Base-by-base conservation (phyloP, 2,888 invertebrate genomes). In the Cerastis rubricosa region DNA sequence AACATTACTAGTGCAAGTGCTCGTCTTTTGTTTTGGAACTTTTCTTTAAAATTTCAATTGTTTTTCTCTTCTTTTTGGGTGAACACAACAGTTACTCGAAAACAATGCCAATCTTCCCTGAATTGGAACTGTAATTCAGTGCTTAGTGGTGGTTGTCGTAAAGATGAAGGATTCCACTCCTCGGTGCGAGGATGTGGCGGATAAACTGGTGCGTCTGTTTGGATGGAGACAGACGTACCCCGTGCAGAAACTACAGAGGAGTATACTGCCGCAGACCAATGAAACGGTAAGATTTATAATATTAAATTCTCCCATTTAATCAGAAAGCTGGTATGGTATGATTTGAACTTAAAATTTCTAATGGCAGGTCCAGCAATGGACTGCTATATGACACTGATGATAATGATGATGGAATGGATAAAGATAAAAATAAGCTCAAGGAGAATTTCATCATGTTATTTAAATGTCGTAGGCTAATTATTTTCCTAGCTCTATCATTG, bases 171-270 rank as follows among this genome's bases (percentile, higher is more conserved):
- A 97, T 87, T 95, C 97, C 69, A 96, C 97, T 87, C 97, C 98
- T 81, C 97, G 98, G 86, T 98, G 98, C 93, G 97, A 98, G 89
- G 98, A 98, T 90, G 97, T 98, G 89, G 98, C 98, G 12, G 98
- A 98, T 91, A 98, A 98, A 95, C 92, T 98, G 84, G 98, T 98
- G 88, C 97, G 98, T 84, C 96, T 98, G 83, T 98, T 98, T 91
- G 98, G 98, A 75, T 98, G 98, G 98, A 96, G 98, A 87, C 98
- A 98, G 93, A 98, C 98, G 14, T 98, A 98, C 91, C 98, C 98
- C 81, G 98, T 98, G 84, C 98, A 98, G 91, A 98, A 98, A 92
- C 96, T 98, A 86, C 98, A 98, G 90, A 97, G 98, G 94, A 93
- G 96, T 94, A 89, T 97, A 91, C 79, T 97, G 91, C 91, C 97